Base-by-base conservation (phyloP, 2,888 invertebrate species). In the Chloromyia formosa region DNA sequence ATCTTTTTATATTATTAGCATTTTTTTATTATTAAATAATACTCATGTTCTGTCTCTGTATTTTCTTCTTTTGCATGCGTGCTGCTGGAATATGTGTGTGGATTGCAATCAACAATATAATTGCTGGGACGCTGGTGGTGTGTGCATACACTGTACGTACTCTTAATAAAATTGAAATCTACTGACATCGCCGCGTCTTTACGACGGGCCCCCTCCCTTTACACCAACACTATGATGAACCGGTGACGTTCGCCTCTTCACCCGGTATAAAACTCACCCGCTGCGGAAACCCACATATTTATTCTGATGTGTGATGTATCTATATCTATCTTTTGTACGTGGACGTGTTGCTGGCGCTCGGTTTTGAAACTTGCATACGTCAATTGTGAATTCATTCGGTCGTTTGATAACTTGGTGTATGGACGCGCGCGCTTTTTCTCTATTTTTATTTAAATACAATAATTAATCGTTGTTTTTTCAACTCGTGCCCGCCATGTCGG, bases 321-420 rank as follows among this genome's bases (percentile, higher is more conserved):
- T 35, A 7, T 35, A 35, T 35, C 27, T 35, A 35, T 35, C 27
- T 35, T 35, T 35, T 35, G 27, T 35, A 35, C 27, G 27, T 35
- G 27, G 2, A 35, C 7, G 27, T 64, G 42, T 16, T 56, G 40
- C 40, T 71, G 71, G 71, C 71, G 71, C 71, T 71, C 27, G 27
- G 27, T 35, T 40, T 18, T 12, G 18, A 20, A 71, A 71, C 71
- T 18, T 71, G 56, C 12, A 35, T 58, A 56, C 71, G 58, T 69
- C 54, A 69, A 69, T 69, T 69, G 53, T 71, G 71, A 58, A 71
- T 71, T 71, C 71, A 71, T 56, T 71, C 40, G 56, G 56, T 40
- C 18, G 45, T 22, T 69, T 40, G 71, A 56, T 58, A 40, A 71
- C 71, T 56, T 42, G 56, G 42, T 58, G 71, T n/a, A 35, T 56